Percentiles rank a stretch among this genome's conserved stretches.
Conservation (phyloP, 2,888 invertebrate genomes). For the Bruchidius siliquastri region DNA sequence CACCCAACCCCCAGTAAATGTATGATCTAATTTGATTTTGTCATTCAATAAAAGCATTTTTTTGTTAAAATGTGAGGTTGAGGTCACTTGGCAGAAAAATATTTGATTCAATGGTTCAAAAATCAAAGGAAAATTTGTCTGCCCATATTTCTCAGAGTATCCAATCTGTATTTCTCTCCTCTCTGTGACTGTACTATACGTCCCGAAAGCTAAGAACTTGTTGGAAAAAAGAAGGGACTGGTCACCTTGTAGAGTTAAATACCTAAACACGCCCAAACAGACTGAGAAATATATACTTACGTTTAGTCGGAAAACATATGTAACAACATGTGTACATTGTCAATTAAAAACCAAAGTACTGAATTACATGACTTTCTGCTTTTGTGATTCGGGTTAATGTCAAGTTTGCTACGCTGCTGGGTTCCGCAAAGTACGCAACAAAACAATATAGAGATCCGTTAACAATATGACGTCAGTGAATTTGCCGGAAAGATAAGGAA, state of each 20-base stretch:
- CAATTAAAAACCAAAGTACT: neutral
- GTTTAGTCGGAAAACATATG: neutral
- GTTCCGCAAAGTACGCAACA: no score
- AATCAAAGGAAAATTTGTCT: no score
- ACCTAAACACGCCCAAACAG: neutral
- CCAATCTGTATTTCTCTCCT: neutral
- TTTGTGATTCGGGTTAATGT: neutral
- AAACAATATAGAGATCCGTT: no score
- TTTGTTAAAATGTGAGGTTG: no score
- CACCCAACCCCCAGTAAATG: no score
- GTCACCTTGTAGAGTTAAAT: neutral
- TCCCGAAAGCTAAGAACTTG: neutral
- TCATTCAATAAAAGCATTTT: no score
- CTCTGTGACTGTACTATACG: neutral
- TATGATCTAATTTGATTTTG: no score
- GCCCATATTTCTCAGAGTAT: no score
- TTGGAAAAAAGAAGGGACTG: neutral
- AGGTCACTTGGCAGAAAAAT: no score
- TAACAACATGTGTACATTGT: neutral
- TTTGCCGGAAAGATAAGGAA: no score
- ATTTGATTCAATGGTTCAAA: no score
- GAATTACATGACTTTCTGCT: neutral
- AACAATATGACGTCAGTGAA: no score
- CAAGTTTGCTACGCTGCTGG: neutral
- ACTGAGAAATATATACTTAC: neutral